Conservation (phyloP, 2,888 invertebrate genomes). For the Scaeva pyrastri region DNA sequence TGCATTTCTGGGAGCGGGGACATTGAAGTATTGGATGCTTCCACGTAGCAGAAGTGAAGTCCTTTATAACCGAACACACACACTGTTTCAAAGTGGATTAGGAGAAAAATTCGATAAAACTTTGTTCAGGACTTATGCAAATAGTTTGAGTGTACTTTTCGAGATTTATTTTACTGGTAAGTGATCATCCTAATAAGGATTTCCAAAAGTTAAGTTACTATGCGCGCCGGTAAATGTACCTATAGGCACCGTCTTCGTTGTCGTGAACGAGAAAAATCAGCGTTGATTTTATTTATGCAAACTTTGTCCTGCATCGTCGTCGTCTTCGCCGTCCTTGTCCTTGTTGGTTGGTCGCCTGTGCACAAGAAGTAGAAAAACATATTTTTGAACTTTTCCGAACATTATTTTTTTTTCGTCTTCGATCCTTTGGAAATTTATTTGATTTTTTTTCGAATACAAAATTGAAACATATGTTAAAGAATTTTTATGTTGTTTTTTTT, state of each 20-base stretch:
- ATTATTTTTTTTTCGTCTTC: background rate
- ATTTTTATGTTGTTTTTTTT: background rate
- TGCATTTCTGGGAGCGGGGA: constrained; percentile 31
- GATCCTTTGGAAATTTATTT: background rate
- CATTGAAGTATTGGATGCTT: constrained; percentile 1
- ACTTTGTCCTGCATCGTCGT: background rate
- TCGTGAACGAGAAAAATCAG: too few species aligned
- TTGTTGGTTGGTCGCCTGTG: too few species aligned
- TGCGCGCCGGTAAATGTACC: background rate
- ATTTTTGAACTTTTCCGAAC: background rate
- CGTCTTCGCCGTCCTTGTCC: too few species aligned
- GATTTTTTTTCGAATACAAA: background rate
- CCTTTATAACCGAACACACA: background rate
- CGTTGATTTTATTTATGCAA: constrained; percentile 26
- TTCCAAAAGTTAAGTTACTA: constrained; percentile 12
- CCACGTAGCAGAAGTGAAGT: background rate
- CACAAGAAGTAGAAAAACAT: background rate
- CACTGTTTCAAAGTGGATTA: constrained; percentile 47
- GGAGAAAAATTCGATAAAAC: constrained; percentile 54
- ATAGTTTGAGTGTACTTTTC: constrained; percentile 59
- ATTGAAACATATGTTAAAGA: constrained; percentile 18
- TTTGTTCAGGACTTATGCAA: constrained; percentile 63
- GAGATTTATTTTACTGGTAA: constrained; percentile 53
- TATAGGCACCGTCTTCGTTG: too few species aligned
- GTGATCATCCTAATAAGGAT: constrained; percentile 46